Conservation (phyloP, 2,888 invertebrate genomes). For the Leptopterna dolabrata region DNA sequence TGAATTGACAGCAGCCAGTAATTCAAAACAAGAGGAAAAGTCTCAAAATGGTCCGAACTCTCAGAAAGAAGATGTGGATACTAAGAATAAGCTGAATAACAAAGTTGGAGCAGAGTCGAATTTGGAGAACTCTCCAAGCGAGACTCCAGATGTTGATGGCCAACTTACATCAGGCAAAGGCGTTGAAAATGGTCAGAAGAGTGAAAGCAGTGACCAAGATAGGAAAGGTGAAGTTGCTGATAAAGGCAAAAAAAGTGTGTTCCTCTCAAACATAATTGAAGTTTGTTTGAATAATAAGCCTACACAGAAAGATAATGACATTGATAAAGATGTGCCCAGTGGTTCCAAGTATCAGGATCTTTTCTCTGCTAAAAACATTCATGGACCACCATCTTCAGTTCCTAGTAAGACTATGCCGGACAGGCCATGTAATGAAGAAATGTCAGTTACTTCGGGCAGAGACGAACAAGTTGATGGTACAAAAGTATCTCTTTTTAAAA, state of each 20-base stretch:
- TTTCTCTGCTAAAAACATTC: slow-evolving; percentile 53
- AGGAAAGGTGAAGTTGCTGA: neutral
- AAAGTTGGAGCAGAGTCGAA: neutral
- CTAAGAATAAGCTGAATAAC: neutral
- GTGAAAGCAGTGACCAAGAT: neutral
- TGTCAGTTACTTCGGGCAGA: neutral
- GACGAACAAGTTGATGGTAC: neutral
- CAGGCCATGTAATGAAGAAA: neutral
- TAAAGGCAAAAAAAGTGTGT: slow-evolving; percentile 38
- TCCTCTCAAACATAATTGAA: slow-evolving; percentile 55
- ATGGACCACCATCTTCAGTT: neutral
- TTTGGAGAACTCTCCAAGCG: neutral
- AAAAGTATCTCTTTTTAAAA: slow-evolving; percentile 64
- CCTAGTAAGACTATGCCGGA: neutral
- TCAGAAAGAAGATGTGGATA: neutral
- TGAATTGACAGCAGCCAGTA: neutral
- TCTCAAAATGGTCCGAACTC: neutral
- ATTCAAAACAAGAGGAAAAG: neutral
- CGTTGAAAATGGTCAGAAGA: neutral
- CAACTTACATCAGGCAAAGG: neutral
- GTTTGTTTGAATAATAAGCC: slow-evolving; percentile 48
- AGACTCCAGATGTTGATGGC: neutral
- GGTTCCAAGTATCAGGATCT: slow-evolving; percentile 53
- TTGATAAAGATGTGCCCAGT: slow-evolving; percentile 26
- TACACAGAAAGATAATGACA: neutral